phyloP scores from a whole-genome alignment of 2,797 vertebrate species.

The Delichon dasypus region DNA sequence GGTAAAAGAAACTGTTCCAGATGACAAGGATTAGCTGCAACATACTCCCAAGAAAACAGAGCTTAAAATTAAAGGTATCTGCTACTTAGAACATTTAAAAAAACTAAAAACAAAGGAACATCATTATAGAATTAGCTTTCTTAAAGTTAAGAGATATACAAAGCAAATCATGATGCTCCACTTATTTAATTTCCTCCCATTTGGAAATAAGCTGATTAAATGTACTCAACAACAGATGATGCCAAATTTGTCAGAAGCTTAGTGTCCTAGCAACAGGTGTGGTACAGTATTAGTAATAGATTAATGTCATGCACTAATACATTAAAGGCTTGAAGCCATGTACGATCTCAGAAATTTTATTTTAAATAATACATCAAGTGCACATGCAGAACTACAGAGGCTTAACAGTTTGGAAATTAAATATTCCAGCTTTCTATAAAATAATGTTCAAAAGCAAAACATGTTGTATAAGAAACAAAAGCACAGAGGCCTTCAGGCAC shows the following conservation, averaged over 20 bases:
- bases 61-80: neutral
- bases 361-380: neutral
- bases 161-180: slow-evolving; percentile 11
- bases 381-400: neutral
- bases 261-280: slow-evolving; percentile 87
- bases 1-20: neutral
- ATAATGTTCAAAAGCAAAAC: neutral
- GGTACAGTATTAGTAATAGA: slow-evolving; percentile 61
- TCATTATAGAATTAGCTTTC: neutral
- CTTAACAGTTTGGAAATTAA: neutral
- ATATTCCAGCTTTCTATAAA: neutral
- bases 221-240: slow-evolving; percentile 80
- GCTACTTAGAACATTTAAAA: neutral
- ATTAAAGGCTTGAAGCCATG: slow-evolving; percentile 27
- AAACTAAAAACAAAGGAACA: neutral
- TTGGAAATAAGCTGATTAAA: slow-evolving; percentile 85
- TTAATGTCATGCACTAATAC: slow-evolving; percentile 29
- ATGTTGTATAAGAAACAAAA: neutral
- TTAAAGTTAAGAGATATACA: neutral
- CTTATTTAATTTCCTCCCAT: slow-evolving; percentile 68
- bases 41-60: neutral
- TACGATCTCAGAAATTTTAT: neutral
- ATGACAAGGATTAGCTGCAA: neutral
- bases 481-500: neutral
- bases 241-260: slow-evolving; percentile 84